phyloP scores from a whole-genome alignment of 2,113 vertebrate species.

The Melanerpes formicivorus region DNA sequence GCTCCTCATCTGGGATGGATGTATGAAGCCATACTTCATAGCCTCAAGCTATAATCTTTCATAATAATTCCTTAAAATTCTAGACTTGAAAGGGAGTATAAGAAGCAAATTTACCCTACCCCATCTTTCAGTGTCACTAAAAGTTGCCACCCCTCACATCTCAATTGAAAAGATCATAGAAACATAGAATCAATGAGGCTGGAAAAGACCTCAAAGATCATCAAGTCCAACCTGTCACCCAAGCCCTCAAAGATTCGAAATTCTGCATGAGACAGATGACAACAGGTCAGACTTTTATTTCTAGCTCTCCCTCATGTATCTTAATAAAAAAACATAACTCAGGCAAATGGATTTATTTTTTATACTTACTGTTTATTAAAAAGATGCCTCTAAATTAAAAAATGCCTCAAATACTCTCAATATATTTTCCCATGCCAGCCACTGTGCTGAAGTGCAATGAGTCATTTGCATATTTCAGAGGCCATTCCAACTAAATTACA shows the following conservation, averaged over 20 bases:
- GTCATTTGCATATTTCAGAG: slow-evolving; percentile 30
- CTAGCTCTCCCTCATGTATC: background rate
- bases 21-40: background rate
- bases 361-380: slow-evolving; percentile 39
- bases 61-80: background rate
- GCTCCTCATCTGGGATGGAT: background rate
- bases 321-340: background rate
- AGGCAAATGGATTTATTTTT: slow-evolving; percentile 18
- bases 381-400: slow-evolving; percentile 13
- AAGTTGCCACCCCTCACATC: background rate
- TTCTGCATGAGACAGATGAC: background rate
- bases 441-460: slow-evolving; percentile 32
- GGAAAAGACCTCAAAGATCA: too few relatives aligned
- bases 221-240: too few relatives aligned
- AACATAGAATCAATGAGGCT: too few relatives aligned
- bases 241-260: background rate
- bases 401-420: slow-evolving; percentile 12
- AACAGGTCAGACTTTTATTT: background rate
- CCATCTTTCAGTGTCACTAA: background rate
- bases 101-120: background rate
- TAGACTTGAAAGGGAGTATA: background rate
- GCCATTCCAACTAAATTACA: slow-evolving; percentile 11
- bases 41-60: background rate
- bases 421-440: slow-evolving; percentile 9
- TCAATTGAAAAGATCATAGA: background rate